Evolutionary conservation across 2,888 invertebrate species (phyloP).

Genomic region (Polymixis lichenea): DNA sequence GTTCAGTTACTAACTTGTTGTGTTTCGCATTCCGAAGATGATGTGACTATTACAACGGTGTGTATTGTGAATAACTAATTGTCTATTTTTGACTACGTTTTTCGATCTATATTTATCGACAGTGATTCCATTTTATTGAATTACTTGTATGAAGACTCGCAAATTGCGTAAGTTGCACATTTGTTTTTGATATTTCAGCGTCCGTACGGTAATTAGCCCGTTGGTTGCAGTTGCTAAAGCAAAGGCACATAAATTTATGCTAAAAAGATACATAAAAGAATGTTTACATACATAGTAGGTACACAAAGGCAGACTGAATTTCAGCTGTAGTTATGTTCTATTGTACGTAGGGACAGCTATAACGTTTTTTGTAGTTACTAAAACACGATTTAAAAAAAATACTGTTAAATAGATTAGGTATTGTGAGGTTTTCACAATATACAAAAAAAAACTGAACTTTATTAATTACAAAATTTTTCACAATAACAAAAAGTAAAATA

Average conservation of each 20-base stretch:
- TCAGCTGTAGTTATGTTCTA: slow-evolving; percentile 15
- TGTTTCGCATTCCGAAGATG: slow-evolving; percentile 76
- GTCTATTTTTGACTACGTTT: slow-evolving; percentile 86
- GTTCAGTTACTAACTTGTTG: slow-evolving; percentile 67
- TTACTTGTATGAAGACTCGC: slow-evolving; percentile 75
- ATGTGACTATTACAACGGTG: slow-evolving; percentile 77
- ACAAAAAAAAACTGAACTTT: neutral
- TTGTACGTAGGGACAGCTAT: fast-evolving
- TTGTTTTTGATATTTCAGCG: slow-evolving; percentile 64
- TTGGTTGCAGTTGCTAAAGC: neutral
- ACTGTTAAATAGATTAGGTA: fast-evolving
- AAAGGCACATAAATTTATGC: slow-evolving; percentile 5
- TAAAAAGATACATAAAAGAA: neutral
- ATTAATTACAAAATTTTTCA: too few species aligned
- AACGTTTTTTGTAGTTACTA: neutral
- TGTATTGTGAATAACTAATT: slow-evolving; percentile 75
- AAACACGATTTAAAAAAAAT: neutral
- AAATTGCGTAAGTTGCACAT: slow-evolving; percentile 86
- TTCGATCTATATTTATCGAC: slow-evolving; percentile 82
- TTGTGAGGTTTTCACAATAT: neutral
- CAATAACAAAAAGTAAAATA: neutral
- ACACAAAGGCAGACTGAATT: slow-evolving; percentile 46
- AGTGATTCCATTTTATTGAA: slow-evolving; percentile 80
- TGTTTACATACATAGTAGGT: slow-evolving; percentile 54
- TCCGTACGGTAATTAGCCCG: neutral